Percentiles rank a stretch among this genome's conserved stretches.
Conservation (phyloP, 1,140 invertebrate genomes). For the Caerostris darwini region DNA sequence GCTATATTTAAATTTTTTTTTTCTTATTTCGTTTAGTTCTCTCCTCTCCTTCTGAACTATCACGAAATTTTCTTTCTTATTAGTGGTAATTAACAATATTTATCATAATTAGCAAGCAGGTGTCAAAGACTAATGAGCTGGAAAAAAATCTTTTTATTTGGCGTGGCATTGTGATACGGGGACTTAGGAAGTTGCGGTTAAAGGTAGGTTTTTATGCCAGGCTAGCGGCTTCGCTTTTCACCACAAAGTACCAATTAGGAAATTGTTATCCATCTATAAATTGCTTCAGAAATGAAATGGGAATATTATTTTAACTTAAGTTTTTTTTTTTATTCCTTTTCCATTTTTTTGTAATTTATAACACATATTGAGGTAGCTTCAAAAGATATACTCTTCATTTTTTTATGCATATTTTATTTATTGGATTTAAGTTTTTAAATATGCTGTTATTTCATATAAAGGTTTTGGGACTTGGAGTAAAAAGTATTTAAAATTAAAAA, state of each 20-base stretch:
- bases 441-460: too few species aligned
- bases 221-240: not conserved
- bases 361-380: too few species aligned
- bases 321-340: too few species aligned
- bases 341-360: too few species aligned
- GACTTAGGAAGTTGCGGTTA: not conserved
- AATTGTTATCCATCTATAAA: slow-evolving; percentile 6
- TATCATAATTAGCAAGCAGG: slow-evolving; percentile 75
- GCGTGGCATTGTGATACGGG: not conserved
- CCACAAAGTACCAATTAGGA: slow-evolving; percentile 26
- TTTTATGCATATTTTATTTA: too few species aligned
- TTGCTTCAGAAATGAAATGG: not conserved
- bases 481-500: too few species aligned
- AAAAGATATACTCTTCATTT: too few species aligned
- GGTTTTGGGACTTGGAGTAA: too few species aligned
- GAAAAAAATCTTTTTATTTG: slow-evolving; percentile 62
- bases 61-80: slow-evolving; percentile 64
- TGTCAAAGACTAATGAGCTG: slow-evolving; percentile 76
- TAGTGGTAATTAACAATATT: slow-evolving; percentile 74
- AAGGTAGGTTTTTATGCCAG: not conserved
- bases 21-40: not conserved
- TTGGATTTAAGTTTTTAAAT: too few species aligned
- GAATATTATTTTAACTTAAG: not conserved
- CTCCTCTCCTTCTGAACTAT: slow-evolving; percentile 23
- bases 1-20: slow-evolving; percentile 12